A percentile compares a stretch with the other conserved stretches of the same genome.
phyloP scores from a whole-genome alignment of 1,140 invertebrate species.

The Sarcophaga peregrina region DNA sequence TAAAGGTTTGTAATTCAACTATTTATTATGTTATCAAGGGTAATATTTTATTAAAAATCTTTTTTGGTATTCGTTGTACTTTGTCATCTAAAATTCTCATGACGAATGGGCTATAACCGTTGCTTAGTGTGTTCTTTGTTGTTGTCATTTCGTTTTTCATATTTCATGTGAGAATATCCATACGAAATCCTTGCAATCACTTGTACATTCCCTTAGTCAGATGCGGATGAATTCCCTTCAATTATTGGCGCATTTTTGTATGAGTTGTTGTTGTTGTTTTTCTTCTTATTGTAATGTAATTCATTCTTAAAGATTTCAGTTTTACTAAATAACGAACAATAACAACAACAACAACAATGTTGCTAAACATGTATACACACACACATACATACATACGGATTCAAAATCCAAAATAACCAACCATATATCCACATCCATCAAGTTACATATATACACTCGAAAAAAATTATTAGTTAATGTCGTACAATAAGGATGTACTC shows the following conservation, averaged over 20 bases:
- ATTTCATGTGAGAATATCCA: not conserved
- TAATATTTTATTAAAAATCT: not conserved
- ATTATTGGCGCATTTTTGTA: slow-evolving; percentile 14
- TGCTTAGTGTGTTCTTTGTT: not conserved
- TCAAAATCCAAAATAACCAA: too few species aligned
- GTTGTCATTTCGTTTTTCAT: not conserved
- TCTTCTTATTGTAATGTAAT: not conserved
- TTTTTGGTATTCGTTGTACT: not conserved
- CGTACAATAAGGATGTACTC: too few species aligned
- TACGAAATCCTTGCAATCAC: too few species aligned
- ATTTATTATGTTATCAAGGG: too few species aligned
- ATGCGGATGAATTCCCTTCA: slow-evolving; percentile 26
- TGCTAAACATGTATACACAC: slow-evolving; percentile 15
- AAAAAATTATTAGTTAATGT: too few species aligned
- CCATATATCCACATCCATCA: too few species aligned
- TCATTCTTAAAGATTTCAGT: not conserved
- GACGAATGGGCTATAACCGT: not conserved
- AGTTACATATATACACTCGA: too few species aligned
- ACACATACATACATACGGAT: too few species aligned
- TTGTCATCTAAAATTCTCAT: not conserved
- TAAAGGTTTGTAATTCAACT: too few species aligned
- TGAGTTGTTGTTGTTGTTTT: not conserved
- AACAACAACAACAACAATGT: not conserved
- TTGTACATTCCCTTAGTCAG: not conserved
- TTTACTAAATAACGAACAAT: not conserved